A percentile compares a stretch with the other conserved stretches of the same genome.
Evolutionary conservation across 2,113 vertebrate species (phyloP).

Genomic region (Nesoenas mayeri): DNA sequence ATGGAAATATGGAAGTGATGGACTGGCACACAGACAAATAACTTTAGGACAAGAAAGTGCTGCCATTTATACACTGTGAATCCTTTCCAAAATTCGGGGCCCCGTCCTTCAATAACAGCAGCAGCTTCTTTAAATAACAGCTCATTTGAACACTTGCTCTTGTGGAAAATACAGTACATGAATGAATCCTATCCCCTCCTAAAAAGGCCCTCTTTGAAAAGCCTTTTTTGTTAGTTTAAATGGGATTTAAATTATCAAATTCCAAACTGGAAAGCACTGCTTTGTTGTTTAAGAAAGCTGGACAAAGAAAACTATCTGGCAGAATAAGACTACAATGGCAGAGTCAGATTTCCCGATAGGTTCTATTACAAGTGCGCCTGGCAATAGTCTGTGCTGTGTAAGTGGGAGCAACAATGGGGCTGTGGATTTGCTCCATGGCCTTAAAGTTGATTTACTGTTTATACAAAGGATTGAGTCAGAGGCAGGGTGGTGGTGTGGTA

Average conservation of each 20-base stretch:
- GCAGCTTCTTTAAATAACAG: slow-evolving; percentile 12
- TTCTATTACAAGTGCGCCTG: slow-evolving; percentile 31
- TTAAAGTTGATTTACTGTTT: slow-evolving; percentile 31
- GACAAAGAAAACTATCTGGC: background rate
- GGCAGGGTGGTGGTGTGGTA: background rate
- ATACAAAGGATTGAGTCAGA: background rate
- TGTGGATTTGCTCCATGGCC: slow-evolving; percentile 37
- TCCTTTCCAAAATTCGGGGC: background rate
- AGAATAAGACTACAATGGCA: slow-evolving; percentile 30
- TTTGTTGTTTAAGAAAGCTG: slow-evolving; percentile 35
- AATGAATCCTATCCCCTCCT: background rate
- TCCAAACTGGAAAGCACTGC: background rate
- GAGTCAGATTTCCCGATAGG: slow-evolving; percentile 48
- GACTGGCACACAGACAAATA: slow-evolving; percentile 23
- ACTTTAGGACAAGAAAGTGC: slow-evolving; percentile 1
- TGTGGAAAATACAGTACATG: background rate
- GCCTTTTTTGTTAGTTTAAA: background rate
- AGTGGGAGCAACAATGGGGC: slow-evolving; percentile 8
- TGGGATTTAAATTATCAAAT: slow-evolving; percentile 18
- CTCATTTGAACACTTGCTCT: background rate
- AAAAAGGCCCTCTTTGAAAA: background rate
- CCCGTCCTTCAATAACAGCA: background rate
- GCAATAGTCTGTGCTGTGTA: background rate
- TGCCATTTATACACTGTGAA: background rate
- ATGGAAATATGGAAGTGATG: slow-evolving; percentile 1